Base-by-base conservation (phyloP, 2,113 vertebrate genomes). In the Pteropus alecto region DNA sequence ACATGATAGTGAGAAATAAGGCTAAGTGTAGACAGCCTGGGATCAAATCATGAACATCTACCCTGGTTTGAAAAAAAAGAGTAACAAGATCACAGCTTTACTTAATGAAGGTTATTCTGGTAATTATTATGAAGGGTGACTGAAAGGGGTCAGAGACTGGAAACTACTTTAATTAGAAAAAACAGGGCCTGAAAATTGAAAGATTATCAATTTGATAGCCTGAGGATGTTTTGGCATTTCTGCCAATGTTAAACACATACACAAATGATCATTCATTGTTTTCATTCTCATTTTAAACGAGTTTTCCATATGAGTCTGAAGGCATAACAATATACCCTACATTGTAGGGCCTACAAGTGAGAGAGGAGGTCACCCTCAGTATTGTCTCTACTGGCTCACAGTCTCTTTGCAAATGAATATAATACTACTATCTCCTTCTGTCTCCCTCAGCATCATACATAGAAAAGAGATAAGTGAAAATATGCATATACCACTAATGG, bases 141-240 rank as follows among this genome's bases (percentile, higher is more conserved):
- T 3, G 5, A 89, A 91, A 81, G 35, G 0, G 24, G n/a, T 30
- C 7, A 89, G 86, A 60, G 48, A 79, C 33, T 30, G 60, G 38
- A 63, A 91, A 92, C 61, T 85, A 12, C 56, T 90, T 96, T 61
- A 68, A 87, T 91, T 85, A 56, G 38, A 79, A 24, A 92, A 94
- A 76, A 92, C 28, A 87, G 6, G 28, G n/a, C 33, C n/a, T 88
- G 7, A 89, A 96, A 87, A 87, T 28, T 33, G 1, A 14, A 43
- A 54, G n/a, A 70, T 61, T 26, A 56, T 10, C 43, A 60, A 46
- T 58, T 15, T 63, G n/a, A 83, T 2, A 46, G 43, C 9, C 24
- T 33, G 9, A 54, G 35, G 35, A 11, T 51, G 48, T 38, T 81
- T 21, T 14, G 13, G 41, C 58, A 76, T 87, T 94, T 95, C 88